phyloP scores from a whole-genome alignment of 2,888 invertebrate species.

The Leptinotarsa tumamoca region DNA sequence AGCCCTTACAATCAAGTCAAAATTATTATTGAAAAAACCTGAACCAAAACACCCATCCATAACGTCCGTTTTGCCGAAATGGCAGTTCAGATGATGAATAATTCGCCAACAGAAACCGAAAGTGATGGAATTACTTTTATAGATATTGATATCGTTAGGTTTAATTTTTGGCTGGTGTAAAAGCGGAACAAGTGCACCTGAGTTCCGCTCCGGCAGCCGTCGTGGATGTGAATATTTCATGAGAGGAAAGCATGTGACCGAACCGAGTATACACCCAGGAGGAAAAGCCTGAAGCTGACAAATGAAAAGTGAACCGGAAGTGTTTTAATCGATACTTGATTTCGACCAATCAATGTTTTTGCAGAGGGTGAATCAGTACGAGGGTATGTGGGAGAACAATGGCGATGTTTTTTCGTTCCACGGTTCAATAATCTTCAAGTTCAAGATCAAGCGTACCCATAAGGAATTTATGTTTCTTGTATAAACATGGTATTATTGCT shows the following conservation, averaged over 20 bases:
- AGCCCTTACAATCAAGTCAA: too few species aligned
- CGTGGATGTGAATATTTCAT: constrained; percentile 56
- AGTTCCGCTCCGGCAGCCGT: constrained; percentile 49
- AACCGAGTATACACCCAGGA: constrained; percentile 22
- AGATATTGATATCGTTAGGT: constrained; percentile 64
- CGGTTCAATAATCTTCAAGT: too few species aligned
- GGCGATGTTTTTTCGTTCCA: background rate
- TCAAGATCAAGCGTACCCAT: too few species aligned
- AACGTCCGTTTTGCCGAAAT: constrained; percentile 29
- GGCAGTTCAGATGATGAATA: constrained; percentile 52
- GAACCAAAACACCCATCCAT: constrained; percentile 38
- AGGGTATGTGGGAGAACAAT: background rate
- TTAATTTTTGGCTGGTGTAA: constrained; percentile 61
- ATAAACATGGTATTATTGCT: too few species aligned
- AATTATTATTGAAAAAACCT: background rate
- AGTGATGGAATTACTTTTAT: constrained; percentile 63
- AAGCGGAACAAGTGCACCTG: constrained; percentile 63
- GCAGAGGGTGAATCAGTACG: background rate
- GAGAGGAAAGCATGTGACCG: constrained; percentile 40
- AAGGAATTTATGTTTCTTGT: too few species aligned
- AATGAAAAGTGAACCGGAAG: constrained; percentile 38
- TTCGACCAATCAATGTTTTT: background rate
- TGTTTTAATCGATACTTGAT: constrained; percentile 39
- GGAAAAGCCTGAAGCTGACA: constrained; percentile 27
- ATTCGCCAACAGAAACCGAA: constrained; percentile 56